Evolutionary conservation across 2,113 vertebrate species (phyloP), one percentile per base, ranked within the genome.

Genomic region (Thryonomys swinderianus): DNA sequence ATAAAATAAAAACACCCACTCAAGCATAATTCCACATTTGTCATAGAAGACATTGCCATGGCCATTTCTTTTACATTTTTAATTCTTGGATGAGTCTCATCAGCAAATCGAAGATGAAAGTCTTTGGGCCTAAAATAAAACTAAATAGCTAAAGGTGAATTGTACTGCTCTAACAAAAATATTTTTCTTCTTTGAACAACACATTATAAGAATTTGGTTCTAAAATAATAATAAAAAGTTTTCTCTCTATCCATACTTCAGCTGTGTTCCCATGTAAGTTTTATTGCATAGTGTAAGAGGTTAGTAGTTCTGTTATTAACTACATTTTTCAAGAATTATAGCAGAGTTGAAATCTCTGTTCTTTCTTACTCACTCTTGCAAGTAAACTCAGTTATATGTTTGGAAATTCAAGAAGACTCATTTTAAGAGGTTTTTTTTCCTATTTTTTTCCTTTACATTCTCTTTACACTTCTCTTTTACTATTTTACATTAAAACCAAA

Each of bases 251-350:
- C 91, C 53, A 53, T 90, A 53, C 48, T 90, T 94, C 73, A 95
- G 40, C 81, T 64, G 27, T 84, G 73, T 73, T 88, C 94, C 80
- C 66, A 87, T 66, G 62, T 91, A 93, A 88, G 69, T n/a, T 94
- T 96, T 95, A 95, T 83, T 89, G 69, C 61, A 86, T 80, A 91
- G 88, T 92, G 91, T 95, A 96, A 85, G 73, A 95, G 73, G 86
- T 76, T 96, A 81, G 93, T 57, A 84, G 84, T 96, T 94, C 71
- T 61, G 57, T 96, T 97, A 97, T 96, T 97, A 97, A 97, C 84
- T 85, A 94, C 96, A 97, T 96, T 97, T 97, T 96, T 97, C 95
- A 97, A 97, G 67, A 90, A 57, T 91, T 89, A 96, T 93, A 96
- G 76, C 92, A 96, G 48, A 95, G 86, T 71, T 94, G 87, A 96